These are phyloP conservation scores for Elysia chlorotica DNA, from an alignment of 1,140 invertebrate species.

Conservation along the genomic window DNA sequence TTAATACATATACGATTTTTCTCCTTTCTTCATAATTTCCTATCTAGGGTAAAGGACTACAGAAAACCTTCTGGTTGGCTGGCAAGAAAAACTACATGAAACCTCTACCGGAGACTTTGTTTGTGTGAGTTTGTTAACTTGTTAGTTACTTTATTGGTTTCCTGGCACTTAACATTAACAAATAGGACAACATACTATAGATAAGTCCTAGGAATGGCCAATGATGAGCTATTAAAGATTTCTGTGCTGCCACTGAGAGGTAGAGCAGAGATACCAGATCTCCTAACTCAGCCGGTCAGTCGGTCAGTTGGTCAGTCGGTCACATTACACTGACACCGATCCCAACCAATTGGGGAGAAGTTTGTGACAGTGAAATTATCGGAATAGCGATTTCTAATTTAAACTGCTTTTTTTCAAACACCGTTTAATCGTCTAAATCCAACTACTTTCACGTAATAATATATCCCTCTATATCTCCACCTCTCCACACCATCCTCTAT, in stretches of 20 bases:
- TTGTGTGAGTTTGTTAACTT: slow-evolving; percentile 24
- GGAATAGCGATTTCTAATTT: background rate
- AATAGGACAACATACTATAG: background rate
- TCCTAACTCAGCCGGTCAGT: background rate
- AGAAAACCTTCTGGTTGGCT: slow-evolving; percentile 48
- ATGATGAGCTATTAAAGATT: background rate
- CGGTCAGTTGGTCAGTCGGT: background rate
- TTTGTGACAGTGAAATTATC: too few relatives aligned
- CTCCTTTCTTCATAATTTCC: slow-evolving; percentile 29
- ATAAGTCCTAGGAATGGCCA: background rate
- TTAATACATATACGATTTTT: background rate
- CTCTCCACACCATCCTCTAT: background rate
- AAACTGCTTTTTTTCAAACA: background rate
- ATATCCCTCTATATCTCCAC: background rate
- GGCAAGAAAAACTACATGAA: slow-evolving; percentile 43
- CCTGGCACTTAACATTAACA: background rate
- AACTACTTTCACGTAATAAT: background rate
- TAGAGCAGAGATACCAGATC: background rate
- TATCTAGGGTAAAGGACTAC: slow-evolving; percentile 51
- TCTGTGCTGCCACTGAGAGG: background rate
- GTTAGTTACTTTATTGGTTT: background rate
- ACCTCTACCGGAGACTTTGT: slow-evolving; percentile 38
- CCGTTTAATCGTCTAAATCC: background rate
- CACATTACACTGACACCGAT: too few relatives aligned
- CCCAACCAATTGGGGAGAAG: too few relatives aligned